Percentiles rank a stretch among this genome's conserved stretches.
Evolutionary conservation across 1,140 invertebrate species (phyloP).

Genomic region (Bombus superbus): DNA sequence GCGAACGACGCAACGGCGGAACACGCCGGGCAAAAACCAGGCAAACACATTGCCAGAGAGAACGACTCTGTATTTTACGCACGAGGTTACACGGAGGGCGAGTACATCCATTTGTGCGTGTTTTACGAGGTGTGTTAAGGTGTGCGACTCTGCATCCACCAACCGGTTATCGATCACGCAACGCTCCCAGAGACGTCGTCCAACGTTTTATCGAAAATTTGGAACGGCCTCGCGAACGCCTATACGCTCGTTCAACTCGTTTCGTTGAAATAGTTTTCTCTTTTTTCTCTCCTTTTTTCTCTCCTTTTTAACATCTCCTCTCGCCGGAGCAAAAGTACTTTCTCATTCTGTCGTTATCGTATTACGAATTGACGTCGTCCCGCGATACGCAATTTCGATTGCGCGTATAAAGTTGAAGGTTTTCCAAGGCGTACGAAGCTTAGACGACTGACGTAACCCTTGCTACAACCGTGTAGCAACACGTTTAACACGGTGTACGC

Average conservation of each 20-base stretch:
- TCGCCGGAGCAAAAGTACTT: neutral
- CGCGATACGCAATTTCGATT: neutral
- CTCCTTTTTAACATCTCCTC: neutral
- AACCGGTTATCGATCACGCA: slow-evolving; percentile 42
- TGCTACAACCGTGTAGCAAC: neutral
- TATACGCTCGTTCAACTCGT: too few species aligned
- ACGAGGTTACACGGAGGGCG: neutral
- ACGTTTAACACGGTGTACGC: neutral
- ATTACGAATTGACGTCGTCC: neutral
- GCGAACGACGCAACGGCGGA: too few species aligned
- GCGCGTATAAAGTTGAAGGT: too few species aligned
- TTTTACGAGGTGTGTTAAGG: slow-evolving; percentile 26
- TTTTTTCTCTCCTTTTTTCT: too few species aligned
- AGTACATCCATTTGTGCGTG: slow-evolving; percentile 19
- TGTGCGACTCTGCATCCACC: neutral
- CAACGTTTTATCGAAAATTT: slow-evolving; percentile 31
- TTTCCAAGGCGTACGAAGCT: neutral
- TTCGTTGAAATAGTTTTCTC: too few species aligned
- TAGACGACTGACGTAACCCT: neutral
- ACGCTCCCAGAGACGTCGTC: neutral
- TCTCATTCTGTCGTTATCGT: neutral
- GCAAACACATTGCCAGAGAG: neutral
- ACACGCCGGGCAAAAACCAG: slow-evolving; percentile 10
- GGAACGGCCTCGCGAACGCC: neutral
- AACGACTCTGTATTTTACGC: slow-evolving; percentile 36